Percentiles rank a stretch among this genome's conserved stretches.
Conservation (phyloP, 2,113 vertebrate species). For the Poeciliopsis turrubarensis region DNA sequence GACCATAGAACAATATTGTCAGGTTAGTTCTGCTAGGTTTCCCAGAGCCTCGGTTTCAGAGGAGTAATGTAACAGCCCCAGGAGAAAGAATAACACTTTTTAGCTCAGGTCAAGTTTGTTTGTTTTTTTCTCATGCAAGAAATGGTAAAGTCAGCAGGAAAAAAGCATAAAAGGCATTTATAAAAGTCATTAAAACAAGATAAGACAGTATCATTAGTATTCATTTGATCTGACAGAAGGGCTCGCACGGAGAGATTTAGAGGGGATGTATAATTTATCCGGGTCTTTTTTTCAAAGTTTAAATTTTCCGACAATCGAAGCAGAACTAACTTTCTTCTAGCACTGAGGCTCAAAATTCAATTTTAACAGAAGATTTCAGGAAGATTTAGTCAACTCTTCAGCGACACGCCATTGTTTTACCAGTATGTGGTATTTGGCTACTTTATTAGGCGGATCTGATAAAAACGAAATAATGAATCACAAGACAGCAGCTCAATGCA, state of each 20-base stretch:
- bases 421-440: background rate
- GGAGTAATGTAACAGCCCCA: background rate
- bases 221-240: background rate
- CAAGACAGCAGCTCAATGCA: background rate
- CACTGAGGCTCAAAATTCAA: background rate
- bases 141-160: constrained; percentile 1
- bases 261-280: background rate
- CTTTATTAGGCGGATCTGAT: background rate
- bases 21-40: background rate
- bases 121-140: background rate
- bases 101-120: no score
- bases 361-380: background rate
- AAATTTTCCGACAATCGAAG: background rate
- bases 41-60: background rate
- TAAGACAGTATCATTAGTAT: background rate
- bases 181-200: background rate
- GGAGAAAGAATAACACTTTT: no score
- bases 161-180: background rate
- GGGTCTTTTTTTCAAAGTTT: background rate
- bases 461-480: no score
- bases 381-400: background rate
- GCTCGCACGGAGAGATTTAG: background rate
- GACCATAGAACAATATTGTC: background rate
- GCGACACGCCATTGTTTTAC: background rate
- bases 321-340: background rate